Conservation (phyloP, 2,113 vertebrate genomes). For the Xiphophorus couchianus region DNA sequence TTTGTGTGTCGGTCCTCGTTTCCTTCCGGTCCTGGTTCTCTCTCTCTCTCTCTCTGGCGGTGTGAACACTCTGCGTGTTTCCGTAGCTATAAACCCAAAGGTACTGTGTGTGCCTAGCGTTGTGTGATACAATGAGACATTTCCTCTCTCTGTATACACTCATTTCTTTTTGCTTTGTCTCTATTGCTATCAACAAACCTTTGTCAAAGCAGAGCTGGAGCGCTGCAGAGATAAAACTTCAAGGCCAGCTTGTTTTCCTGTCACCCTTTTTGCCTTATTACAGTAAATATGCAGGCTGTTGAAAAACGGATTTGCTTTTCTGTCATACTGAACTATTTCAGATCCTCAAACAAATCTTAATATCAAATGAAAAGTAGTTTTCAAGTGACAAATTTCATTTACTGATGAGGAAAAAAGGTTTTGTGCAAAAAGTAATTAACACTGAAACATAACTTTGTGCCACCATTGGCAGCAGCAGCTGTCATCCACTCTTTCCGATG, state of each 20-base stretch:
- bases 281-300: not conserved
- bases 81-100: conserved; percentile 16
- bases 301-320: too few species aligned
- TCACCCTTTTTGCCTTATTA: not conserved
- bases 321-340: too few species aligned
- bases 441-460: too few species aligned
- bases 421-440: too few species aligned
- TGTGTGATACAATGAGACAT: conserved; percentile 39
- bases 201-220: conserved; percentile 1
- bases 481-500: too few species aligned
- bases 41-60: not conserved
- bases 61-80: conserved; percentile 32
- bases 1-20: conserved; percentile 31
- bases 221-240: not conserved
- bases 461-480: too few species aligned
- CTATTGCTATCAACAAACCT: conserved; percentile 53
- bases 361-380: too few species aligned
- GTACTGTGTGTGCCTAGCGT: conserved; percentile 1
- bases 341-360: too few species aligned
- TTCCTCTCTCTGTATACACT: conserved; percentile 47
- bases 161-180: conserved; percentile 39
- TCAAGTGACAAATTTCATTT: too few species aligned
- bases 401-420: too few species aligned
- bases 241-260: conserved; percentile 19
- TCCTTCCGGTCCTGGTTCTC: conserved; percentile 56